Conservation (phyloP, 2,888 invertebrate genomes). For the Drosophila fulvimacula region DNA sequence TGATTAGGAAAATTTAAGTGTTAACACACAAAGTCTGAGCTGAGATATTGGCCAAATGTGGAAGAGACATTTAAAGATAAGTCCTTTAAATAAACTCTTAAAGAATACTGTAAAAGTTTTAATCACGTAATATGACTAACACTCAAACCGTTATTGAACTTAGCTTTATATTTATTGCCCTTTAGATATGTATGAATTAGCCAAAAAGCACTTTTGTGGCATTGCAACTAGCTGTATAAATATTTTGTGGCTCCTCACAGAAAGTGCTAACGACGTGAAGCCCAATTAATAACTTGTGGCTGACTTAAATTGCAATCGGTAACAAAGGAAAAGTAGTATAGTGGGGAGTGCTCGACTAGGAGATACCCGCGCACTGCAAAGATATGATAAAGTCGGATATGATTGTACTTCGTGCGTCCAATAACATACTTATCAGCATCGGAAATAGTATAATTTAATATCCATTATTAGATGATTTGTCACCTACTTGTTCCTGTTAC, state of each 20-base stretch:
- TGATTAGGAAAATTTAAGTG: conserved; percentile 70
- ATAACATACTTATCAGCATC: too few relatives aligned
- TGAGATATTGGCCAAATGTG: background rate
- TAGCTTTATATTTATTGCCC: background rate
- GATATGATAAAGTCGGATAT: too few relatives aligned
- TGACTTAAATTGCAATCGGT: background rate
- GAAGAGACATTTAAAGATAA: conserved; percentile 1
- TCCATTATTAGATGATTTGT: too few relatives aligned
- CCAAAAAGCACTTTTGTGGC: too few relatives aligned
- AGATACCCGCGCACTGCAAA: background rate
- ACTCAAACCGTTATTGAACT: background rate
- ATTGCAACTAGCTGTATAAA: background rate
- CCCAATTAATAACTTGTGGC: conserved; percentile 15
- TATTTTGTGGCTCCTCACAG: background rate
- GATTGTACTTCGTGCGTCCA: too few relatives aligned
- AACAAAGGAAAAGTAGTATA: background rate
- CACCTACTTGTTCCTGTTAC: too few relatives aligned
- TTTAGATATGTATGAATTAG: background rate
- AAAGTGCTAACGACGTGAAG: background rate
- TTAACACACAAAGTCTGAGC: conserved; percentile 36
- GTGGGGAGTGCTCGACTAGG: background rate
- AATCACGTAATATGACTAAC: background rate
- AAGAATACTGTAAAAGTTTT: background rate
- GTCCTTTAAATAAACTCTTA: background rate
- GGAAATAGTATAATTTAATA: too few relatives aligned